A percentile compares a stretch with the other conserved stretches of the same genome.
Conservation (phyloP, 2,113 vertebrate species). For the Psettodes erumei region DNA sequence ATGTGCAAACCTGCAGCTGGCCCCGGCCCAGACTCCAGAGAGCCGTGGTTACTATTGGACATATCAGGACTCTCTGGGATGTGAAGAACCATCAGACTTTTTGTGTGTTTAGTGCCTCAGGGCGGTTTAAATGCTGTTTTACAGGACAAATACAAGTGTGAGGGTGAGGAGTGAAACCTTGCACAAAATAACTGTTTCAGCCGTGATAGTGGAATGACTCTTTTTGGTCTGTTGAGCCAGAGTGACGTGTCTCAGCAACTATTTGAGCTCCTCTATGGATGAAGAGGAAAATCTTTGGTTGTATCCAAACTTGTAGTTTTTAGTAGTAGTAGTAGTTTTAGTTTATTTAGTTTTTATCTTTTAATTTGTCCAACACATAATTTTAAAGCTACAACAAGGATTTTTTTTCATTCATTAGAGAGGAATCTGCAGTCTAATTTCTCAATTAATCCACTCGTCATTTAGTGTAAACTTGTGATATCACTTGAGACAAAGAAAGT, state of each 20-base stretch:
- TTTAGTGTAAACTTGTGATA: too few species aligned
- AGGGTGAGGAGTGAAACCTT: not conserved
- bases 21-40: not conserved
- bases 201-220: not conserved
- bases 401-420: not conserved
- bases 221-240: not conserved
- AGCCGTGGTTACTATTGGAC: slow-evolving; percentile 20
- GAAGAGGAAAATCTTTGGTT: not conserved
- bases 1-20: slow-evolving; percentile 44
- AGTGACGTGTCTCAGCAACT: not conserved
- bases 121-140: not conserved
- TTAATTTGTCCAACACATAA: not conserved
- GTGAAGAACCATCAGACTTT: not conserved
- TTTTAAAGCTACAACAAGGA: too few species aligned
- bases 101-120: not conserved
- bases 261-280: not conserved
- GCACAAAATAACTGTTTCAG: not conserved
- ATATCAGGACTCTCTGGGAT: slow-evolving; percentile 14
- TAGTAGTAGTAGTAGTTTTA: too few species aligned
- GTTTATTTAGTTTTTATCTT: too few species aligned
- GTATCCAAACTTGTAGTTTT: not conserved
- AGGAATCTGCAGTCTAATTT: not conserved
- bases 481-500: too few species aligned
- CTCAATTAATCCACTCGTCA: not conserved
- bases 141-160: not conserved